Conservation (phyloP, 2,888 invertebrate species). For the Petrolisthes manimaculis region DNA sequence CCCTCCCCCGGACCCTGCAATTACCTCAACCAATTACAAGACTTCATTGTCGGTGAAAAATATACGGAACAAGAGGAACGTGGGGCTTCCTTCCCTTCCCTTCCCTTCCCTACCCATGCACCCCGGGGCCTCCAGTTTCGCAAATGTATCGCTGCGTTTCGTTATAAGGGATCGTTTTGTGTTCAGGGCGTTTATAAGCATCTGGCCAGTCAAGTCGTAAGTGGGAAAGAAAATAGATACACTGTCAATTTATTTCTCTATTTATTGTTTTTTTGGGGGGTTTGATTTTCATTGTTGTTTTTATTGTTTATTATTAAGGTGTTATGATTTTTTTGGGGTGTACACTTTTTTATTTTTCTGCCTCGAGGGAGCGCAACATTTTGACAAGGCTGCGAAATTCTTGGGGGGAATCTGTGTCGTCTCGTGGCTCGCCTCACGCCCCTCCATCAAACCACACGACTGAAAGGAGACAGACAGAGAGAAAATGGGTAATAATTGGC, state of each 20-base stretch:
- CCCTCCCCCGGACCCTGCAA: conserved; percentile 53
- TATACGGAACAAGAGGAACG: conserved; percentile 32
- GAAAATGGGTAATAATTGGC: conserved; percentile 6
- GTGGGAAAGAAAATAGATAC: not conserved
- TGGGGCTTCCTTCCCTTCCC: not conserved
- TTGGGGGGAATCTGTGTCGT: not conserved
- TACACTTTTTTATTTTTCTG: too few relatives aligned
- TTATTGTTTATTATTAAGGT: too few relatives aligned
- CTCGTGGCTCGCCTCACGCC: too few relatives aligned
- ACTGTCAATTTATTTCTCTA: not conserved
- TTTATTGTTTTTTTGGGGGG: not conserved
- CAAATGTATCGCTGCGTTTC: too few relatives aligned
- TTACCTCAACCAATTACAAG: conserved; percentile 60
- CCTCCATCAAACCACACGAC: not conserved
- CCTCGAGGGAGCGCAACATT: not conserved
- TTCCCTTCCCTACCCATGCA: not conserved
- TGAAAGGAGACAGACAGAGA: not conserved
- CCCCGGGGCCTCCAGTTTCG: too few relatives aligned
- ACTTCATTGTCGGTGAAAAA: conserved; percentile 59
- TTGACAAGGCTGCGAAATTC: not conserved
- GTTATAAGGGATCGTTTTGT: too few relatives aligned
- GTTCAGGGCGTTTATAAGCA: too few relatives aligned
- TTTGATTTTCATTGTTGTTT: not conserved
- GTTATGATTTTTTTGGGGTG: too few relatives aligned
- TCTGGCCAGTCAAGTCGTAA: not conserved